Evolutionary conservation across 2,113 vertebrate species (phyloP), one percentile per base, ranked within the genome.

Genomic region (Lepisosteus oculatus): DNA sequence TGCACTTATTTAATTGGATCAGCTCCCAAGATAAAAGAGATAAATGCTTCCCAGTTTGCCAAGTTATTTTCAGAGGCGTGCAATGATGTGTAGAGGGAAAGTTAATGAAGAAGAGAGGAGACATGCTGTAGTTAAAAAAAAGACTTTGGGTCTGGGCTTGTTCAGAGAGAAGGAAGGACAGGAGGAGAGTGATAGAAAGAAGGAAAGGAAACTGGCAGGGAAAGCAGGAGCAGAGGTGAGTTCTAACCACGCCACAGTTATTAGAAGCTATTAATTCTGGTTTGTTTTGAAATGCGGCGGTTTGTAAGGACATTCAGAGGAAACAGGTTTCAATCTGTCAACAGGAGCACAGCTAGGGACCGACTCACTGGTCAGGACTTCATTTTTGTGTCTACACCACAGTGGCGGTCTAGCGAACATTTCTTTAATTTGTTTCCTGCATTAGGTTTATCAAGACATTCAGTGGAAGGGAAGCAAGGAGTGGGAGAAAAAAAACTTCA

Each of bases 1-100:
- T 89, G 89, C 93, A 93, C 91, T 94, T 95, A 94, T 93, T 95
- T 95, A 96, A 97, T 95, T 96, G 94, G 94, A 96, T 95, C 93
- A 92, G 90, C 90, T 95, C 95, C 95, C 94, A 90, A 91, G 95
- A 95, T 95, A 92, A 90, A 92, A 90, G 92, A 94, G 94, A 95
- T 94, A 95, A 95, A 95, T 88, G 86, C 88, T 87, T 90, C 91
- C 89, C 89, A 79, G 89, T 90, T 90, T 87, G 90, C 90, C 87
- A 92, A 93, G 94, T 93, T 94, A 92, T 95, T 97, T 95, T 93
- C 88, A 88, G 90, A 93, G 82, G 83, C 81, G 83, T 82, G 92
- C 88, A 83, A 87, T 78, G 88, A 88, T 89, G 85, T 87, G 88
- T 87, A 84, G 85, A 86, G 83, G 84, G 91, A 87, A 90, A 88